Evolutionary conservation across 2,888 invertebrate species (phyloP).

Genomic region (Pachymerium ferrugineum): DNA sequence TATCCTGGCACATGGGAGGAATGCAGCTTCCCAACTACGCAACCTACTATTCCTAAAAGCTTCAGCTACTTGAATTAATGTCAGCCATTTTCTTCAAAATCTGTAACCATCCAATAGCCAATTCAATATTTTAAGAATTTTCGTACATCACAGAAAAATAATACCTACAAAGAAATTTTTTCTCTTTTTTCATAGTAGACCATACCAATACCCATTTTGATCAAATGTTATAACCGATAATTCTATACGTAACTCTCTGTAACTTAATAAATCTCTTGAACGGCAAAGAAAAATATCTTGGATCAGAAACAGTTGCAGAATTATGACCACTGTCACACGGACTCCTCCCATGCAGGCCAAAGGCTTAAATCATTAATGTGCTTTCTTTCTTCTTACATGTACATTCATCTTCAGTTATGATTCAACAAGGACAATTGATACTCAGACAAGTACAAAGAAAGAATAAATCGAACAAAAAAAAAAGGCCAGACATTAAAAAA

Average conservation of each 20-base stretch:
- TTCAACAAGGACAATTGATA: constrained; percentile 13
- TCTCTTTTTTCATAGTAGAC: no score
- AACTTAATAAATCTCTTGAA: constrained; percentile 3
- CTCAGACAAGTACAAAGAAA: not conserved
- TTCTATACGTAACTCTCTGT: not conserved
- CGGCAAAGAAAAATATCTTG: not conserved
- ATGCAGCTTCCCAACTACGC: constrained; percentile 4
- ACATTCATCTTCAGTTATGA: constrained; percentile 4
- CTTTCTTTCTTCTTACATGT: constrained; percentile 1
- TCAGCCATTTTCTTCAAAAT: not conserved
- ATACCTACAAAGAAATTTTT: no score
- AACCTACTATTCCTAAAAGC: constrained; percentile 4
- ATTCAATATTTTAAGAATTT: not conserved
- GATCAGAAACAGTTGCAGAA: constrained; percentile 1
- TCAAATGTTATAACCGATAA: not conserved
- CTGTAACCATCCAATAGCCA: not conserved
- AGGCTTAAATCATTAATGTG: constrained; percentile 8
- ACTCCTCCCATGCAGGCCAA: not conserved
- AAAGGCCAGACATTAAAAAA: no score
- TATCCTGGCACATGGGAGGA: constrained; percentile 9
- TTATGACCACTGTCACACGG: not conserved
- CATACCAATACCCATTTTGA: not conserved
- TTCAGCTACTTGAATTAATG: constrained; percentile 8
- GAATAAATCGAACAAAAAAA: not conserved
- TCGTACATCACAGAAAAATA: no score